A percentile compares a stretch with the other conserved stretches of the same genome.
Conservation (phyloP, 2,888 invertebrate species). For the Girardia tigrina region DNA sequence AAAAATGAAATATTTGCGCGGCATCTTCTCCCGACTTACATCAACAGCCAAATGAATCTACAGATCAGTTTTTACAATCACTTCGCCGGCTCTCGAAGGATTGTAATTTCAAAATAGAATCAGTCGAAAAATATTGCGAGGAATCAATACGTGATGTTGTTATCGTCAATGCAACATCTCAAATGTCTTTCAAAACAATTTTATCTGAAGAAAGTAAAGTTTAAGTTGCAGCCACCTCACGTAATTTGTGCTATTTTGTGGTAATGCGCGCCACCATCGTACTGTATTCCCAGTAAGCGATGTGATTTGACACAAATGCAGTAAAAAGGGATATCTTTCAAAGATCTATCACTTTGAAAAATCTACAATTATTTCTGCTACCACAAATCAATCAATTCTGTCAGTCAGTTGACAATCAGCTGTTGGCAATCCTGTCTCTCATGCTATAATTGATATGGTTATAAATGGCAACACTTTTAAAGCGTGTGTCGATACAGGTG, state of each 20-base stretch:
- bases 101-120: slow-evolving; percentile 28
- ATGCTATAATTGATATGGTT: neutral
- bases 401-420: slow-evolving; percentile 29
- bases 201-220: no score
- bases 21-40: slow-evolving; percentile 15
- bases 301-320: slow-evolving; percentile 25
- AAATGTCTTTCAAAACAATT: no score
- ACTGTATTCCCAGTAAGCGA: slow-evolving; percentile 28
- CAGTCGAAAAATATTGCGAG: slow-evolving; percentile 11
- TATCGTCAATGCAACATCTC: neutral
- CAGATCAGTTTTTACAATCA: slow-evolving; percentile 25
- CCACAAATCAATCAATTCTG: slow-evolving; percentile 27
- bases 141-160: slow-evolving; percentile 29
- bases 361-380: no score
- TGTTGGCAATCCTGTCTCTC: slow-evolving; percentile 14
- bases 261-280: slow-evolving; percentile 29
- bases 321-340: slow-evolving; percentile 29
- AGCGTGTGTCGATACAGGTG: slow-evolving; percentile 31
- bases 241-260: no score
- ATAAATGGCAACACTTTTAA: slow-evolving; percentile 24
- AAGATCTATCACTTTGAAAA: slow-evolving; percentile 28
- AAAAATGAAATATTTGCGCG: slow-evolving; percentile 32
- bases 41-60: slow-evolving; percentile 27
- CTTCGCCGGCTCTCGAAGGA: slow-evolving; percentile 25
- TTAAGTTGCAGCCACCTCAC: no score